These are phyloP conservation scores for Ditylenchus dipsaci DNA, from an alignment of 1,140 invertebrate species.

Conservation along the genomic window DNA sequence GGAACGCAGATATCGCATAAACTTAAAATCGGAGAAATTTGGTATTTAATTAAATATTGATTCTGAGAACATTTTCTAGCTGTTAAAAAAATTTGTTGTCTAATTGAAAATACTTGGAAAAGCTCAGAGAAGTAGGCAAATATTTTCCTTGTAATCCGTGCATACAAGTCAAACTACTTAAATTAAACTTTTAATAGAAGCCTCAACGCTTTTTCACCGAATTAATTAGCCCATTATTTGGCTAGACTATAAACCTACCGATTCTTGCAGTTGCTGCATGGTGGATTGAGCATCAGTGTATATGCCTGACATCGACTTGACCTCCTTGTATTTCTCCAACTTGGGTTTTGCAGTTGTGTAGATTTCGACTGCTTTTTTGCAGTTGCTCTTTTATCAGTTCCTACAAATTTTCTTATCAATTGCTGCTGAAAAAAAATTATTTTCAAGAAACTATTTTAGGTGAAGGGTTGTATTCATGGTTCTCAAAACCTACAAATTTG, in stretches of 20 bases:
- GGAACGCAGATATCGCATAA: slow-evolving; percentile 7
- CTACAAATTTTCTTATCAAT: slow-evolving; percentile 7
- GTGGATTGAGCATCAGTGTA: neutral
- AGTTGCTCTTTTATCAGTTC: slow-evolving; percentile 6
- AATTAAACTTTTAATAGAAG: too few relatives aligned
- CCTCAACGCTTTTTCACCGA: too few relatives aligned
- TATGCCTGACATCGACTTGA: slow-evolving; percentile 15
- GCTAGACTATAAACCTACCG: too few relatives aligned
- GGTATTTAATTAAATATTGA: too few relatives aligned
- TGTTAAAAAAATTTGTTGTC: too few relatives aligned
- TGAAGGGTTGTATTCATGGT: neutral
- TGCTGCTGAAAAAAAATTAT: neutral
- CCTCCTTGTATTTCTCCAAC: slow-evolving; percentile 13
- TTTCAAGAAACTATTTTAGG: neutral
- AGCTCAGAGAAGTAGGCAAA: too few relatives aligned
- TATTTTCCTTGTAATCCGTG: too few relatives aligned
- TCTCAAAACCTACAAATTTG: too few relatives aligned
- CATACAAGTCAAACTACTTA: too few relatives aligned
- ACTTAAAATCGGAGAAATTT: slow-evolving; percentile 15
- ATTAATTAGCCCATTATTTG: too few relatives aligned
- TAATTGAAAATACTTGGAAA: too few relatives aligned
- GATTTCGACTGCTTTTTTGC: slow-evolving; percentile 13
- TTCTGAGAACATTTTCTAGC: too few relatives aligned
- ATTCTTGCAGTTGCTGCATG: neutral
- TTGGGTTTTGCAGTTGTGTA: slow-evolving; percentile 17